phyloP scores from a whole-genome alignment of 2,113 vertebrate genomes.

The Mellivora capensis region DNA sequence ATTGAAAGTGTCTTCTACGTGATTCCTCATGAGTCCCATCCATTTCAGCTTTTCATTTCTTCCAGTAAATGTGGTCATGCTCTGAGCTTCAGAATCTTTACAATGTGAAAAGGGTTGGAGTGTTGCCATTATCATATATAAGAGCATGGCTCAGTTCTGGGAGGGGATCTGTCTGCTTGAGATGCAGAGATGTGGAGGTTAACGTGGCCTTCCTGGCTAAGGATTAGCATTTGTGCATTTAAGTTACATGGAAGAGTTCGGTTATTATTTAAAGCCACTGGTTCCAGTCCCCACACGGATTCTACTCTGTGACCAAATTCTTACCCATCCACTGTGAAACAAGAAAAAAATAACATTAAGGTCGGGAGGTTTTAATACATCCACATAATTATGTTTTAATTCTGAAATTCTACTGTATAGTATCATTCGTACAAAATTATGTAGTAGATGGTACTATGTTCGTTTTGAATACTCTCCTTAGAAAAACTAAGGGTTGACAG shows the following conservation, averaged over 20 bases:
- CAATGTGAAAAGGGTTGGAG: background rate
- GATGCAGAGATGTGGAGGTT: background rate
- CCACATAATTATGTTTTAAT: background rate
- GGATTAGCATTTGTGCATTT: background rate
- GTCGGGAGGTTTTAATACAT: background rate
- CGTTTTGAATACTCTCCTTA: background rate
- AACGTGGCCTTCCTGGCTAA: background rate
- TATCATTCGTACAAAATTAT: background rate
- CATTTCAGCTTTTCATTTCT: constrained; percentile 51
- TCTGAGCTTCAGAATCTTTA: background rate
- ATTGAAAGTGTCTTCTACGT: background rate
- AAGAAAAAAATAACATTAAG: background rate
- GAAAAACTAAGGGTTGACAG: background rate
- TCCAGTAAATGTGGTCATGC: background rate
- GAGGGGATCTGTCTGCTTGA: background rate
- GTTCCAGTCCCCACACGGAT: background rate
- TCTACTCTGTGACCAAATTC: background rate
- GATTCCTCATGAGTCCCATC: background rate
- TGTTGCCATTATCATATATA: background rate
- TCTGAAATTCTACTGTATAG: background rate
- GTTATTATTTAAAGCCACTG: background rate
- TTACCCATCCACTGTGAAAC: background rate
- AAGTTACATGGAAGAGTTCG: background rate
- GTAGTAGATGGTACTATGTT: background rate
- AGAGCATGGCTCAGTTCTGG: background rate